Base-by-base conservation (phyloP, 2,797 vertebrate species). In the Bradypus variegatus region DNA sequence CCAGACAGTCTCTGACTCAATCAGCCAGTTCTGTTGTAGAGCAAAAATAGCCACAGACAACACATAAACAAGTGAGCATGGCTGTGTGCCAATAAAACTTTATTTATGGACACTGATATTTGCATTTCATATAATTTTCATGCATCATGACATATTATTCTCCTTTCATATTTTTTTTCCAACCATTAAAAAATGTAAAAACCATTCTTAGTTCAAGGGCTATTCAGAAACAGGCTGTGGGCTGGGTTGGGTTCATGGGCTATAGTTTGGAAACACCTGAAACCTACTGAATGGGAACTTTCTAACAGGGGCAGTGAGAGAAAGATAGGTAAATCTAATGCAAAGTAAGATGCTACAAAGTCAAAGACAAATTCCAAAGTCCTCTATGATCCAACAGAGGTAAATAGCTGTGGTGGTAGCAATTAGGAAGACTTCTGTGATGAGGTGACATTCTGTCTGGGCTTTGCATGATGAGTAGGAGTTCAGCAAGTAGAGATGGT, bases 111-210 rank as follows among this genome's bases (percentile, higher is more conserved):
- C 85, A 93, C 62, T 38, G 76, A 80, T 80, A 87, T 48, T 65
- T 53, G 73, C 80, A 72, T 36, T 93, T 86, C 58, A 31, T 70
- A 27, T 88, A 72, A 83, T 86, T 76, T 77, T 60, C 73, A 77
- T 6, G 2, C 69, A 67, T 85, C 65, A 73, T 8, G 3, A 86
- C 89, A 72, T 73, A 62, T 25, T 45, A 69, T 85, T 88, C 7
- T 38, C 82, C 85, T 75, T 90, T 70, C 36, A 8, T n/a, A 70
- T 48, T 80, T 45, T 25, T 10, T 18, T 3, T 31, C 16, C 53
- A 90, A 67, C 23, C 38, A n/a, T 62, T 94, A 72, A 33, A 88
- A 89, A 81, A 67, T 90, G 58, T 87, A 67, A 86, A 91, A 90
- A 21, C 23, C 50, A 48, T 86, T 87, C 65, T 81, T 41, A n/a